Evolutionary conservation across 2,797 vertebrate genomes (phyloP), one percentile per base, ranked within the genome.

Genomic region (Staurois parvus): DNA sequence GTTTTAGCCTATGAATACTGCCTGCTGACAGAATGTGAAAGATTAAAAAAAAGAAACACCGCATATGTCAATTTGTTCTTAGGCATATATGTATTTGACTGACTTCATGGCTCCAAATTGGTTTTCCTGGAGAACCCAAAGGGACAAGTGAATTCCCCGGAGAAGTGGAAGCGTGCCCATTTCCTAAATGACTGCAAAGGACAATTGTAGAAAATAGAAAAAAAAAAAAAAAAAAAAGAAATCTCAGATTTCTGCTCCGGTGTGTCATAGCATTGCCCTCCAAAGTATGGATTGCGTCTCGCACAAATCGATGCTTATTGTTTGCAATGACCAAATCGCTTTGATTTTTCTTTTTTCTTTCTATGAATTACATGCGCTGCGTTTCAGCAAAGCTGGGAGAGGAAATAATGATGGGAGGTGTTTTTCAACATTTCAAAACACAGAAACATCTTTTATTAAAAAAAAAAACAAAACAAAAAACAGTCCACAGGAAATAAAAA

Each of bases 241-340:
- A 79, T 85, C 15, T 17, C 69, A 85, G 88, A 92, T 90, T 88
- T 88, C 67, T 28, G 72, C 45, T 10, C 64, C 79, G 72, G 67
- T 19, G 24, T 82, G 19, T 83, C 59, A 69, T 90, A 91, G 89
- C 89, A 84, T 90, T 88, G 91, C 91, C 87, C 90, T 64, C 88
- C 92, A 93, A 94, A 94, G 94, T 93, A 94, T 91, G 93, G 92
- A 94, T 95, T 92, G 93, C 91, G 92, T 93, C 93, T 40, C 59
- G 28, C 84, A 52, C 28, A 34, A 80, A 85, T 85, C 77, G 48
- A 85, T 85, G 73, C 76, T 75, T 80, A 81, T 42, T 85, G 84
- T 68, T 80, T 28, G 69, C 24, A 85, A 76, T 29, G 76, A 40
- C 37, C 83, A 64, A 28, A 75, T 42, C 52, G 11, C 70, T 66